Evolutionary conservation across 2,888 invertebrate genomes (phyloP).

Genomic region (Pristionchus entomophagus): DNA sequence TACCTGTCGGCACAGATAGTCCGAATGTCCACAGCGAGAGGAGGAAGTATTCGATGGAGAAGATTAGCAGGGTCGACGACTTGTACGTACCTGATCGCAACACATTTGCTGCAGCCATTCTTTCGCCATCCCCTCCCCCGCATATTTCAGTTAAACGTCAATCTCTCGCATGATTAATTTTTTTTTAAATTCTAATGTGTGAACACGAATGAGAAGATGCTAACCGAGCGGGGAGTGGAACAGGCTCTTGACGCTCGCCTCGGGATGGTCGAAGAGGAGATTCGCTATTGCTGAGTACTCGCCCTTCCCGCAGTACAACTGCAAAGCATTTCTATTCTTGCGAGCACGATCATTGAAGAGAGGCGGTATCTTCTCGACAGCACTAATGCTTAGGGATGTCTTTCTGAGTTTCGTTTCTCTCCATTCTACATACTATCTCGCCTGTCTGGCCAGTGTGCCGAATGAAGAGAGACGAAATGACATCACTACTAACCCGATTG

Average conservation of each 20-base stretch:
- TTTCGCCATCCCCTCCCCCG: no score
- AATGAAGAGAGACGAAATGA: no score
- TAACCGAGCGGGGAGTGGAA: constrained; percentile 82
- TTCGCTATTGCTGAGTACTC: constrained; percentile 93
- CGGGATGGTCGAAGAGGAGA: constrained; percentile 98
- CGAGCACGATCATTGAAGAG: no score
- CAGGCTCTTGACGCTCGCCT: constrained; percentile 91
- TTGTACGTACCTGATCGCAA: constrained; percentile 82
- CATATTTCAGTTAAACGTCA: no score
- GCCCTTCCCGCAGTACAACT: constrained; percentile 92
- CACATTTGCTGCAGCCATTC: no score
- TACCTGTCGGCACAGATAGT: constrained; percentile 82
- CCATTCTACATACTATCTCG: background rate
- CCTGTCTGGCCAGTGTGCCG: no score
- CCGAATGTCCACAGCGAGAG: constrained; percentile 96
- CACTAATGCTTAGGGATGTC: no score
- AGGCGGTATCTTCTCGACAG: no score
- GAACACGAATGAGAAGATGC: constrained; percentile 50
- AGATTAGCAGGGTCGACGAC: constrained; percentile 85
- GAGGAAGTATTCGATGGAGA: constrained; percentile 89
- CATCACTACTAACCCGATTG: constrained; percentile 28
- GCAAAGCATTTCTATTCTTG: no score
- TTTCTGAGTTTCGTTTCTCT: no score
- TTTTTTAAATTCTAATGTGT: background rate
- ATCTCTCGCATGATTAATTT: background rate